Evolutionary conservation across 2,797 vertebrate genomes (phyloP).

Genomic region (Garrulus glandarius): DNA sequence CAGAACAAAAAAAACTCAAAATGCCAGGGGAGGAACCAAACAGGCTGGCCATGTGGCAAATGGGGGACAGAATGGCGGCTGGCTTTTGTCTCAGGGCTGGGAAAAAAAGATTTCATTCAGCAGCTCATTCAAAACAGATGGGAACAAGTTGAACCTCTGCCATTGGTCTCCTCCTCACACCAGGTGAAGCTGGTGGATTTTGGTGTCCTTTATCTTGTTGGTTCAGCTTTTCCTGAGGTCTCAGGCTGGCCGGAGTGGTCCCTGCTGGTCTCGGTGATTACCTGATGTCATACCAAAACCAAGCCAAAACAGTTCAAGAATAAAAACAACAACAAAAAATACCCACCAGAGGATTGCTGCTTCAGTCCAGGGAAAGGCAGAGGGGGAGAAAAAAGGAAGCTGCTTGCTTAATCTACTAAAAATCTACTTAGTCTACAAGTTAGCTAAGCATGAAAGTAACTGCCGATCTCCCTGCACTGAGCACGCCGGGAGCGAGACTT

Average conservation of each 20-base stretch:
- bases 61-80: fast-evolving
- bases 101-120: not conserved
- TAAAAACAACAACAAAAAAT: not conserved
- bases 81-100: not conserved
- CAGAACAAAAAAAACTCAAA: not conserved
- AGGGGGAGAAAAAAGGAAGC: fast-evolving
- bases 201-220: not conserved
- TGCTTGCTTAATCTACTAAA: not conserved
- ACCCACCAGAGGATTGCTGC: not conserved
- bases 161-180: not conserved
- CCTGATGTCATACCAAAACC: not conserved
- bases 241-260: fast-evolving
- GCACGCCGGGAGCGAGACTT: fast-evolving
- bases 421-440: not conserved
- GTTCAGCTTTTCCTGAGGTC: not conserved
- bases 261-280: fast-evolving
- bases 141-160: not conserved
- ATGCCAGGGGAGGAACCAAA: not conserved
- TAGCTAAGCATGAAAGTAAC: not conserved
- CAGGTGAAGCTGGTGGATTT: not conserved
- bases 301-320: not conserved
- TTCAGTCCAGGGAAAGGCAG: not conserved
- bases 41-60: fast-evolving
- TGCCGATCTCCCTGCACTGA: fast-evolving
- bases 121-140: not conserved